phyloP scores from a whole-genome alignment of 2,888 invertebrate species.

The Eristalis intricaria region DNA sequence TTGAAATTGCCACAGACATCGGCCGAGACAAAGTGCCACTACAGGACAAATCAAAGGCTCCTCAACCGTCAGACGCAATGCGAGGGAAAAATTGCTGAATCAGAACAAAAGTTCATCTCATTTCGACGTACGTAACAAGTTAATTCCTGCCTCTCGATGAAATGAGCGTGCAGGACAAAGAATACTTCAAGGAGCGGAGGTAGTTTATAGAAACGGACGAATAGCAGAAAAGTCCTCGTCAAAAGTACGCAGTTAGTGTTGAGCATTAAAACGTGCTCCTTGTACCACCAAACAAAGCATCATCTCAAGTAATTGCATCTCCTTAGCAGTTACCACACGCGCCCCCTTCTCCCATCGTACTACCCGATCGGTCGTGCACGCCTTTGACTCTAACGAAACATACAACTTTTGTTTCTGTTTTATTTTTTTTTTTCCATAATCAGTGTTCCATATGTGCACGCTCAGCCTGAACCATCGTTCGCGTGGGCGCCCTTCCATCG shows the following conservation, averaged over 20 bases:
- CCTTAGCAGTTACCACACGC: not conserved
- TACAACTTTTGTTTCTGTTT: slow-evolving; percentile 15
- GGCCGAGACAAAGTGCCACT: not conserved
- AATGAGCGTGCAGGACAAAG: not conserved
- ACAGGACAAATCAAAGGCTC: not conserved
- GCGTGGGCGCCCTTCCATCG: not conserved
- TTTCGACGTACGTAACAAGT: not conserved
- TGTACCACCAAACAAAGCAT: not conserved
- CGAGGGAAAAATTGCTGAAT: not conserved
- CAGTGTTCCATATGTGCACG: slow-evolving; percentile 53
- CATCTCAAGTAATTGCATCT: slow-evolving; percentile 4
- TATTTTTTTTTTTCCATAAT: slow-evolving; percentile 55
- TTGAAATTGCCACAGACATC: not conserved
- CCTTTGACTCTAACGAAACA: slow-evolving; percentile 38
- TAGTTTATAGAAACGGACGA: not conserved
- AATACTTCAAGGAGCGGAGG: not conserved
- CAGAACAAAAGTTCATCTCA: not conserved
- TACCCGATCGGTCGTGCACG: slow-evolving; percentile 15
- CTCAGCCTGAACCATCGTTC: slow-evolving; percentile 6
- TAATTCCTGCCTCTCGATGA: not conserved
- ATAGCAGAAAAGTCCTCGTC: not conserved
- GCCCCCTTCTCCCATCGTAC: not conserved
- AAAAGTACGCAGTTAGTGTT: not conserved
- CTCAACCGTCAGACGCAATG: not conserved
- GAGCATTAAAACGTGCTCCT: slow-evolving; percentile 2